A percentile compares a stretch with the other conserved stretches of the same genome.
Conservation (phyloP, 2,797 vertebrate species). For the Sebastes vulpes region DNA sequence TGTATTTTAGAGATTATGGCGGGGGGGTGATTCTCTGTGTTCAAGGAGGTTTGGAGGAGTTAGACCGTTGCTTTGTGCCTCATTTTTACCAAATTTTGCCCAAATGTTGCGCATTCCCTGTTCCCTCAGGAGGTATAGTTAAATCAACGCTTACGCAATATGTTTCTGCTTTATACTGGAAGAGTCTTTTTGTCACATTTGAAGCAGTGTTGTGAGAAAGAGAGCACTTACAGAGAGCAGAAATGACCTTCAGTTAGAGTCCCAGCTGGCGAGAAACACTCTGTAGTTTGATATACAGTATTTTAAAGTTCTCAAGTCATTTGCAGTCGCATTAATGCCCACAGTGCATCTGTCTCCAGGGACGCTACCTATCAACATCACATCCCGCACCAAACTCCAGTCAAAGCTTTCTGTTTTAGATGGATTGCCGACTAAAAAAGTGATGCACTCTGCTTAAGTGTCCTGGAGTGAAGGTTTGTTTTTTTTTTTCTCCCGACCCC, state of each 20-base stretch:
- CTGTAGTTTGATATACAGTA: background rate
- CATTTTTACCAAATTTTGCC: constrained; percentile 5
- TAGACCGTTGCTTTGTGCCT: background rate
- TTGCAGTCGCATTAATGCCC: constrained; percentile 35
- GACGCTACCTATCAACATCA: constrained; percentile 41
- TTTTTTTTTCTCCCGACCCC: background rate
- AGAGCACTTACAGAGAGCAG: background rate
- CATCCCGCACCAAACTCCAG: constrained; percentile 27
- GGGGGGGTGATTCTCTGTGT: constrained; percentile 11
- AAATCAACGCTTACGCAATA: background rate
- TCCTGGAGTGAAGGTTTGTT: constrained; percentile 36
- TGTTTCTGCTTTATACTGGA: background rate
- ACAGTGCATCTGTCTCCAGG: constrained; percentile 47
- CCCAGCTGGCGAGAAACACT: background rate
- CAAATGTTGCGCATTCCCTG: constrained; percentile 17
- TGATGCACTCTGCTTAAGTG: constrained; percentile 71
- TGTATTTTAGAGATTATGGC: constrained; percentile 37
- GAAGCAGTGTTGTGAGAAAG: background rate
- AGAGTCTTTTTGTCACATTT: constrained; percentile 12
- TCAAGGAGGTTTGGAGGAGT: constrained; percentile 2
- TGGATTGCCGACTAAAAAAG: constrained; percentile 26
- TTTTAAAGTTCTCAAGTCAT: constrained; percentile 46
- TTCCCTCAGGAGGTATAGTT: background rate
- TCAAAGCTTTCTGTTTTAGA: constrained; percentile 35
- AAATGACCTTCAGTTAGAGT: background rate